phyloP scores from a whole-genome alignment of 2,113 vertebrate species.

The Gobio gobio region DNA sequence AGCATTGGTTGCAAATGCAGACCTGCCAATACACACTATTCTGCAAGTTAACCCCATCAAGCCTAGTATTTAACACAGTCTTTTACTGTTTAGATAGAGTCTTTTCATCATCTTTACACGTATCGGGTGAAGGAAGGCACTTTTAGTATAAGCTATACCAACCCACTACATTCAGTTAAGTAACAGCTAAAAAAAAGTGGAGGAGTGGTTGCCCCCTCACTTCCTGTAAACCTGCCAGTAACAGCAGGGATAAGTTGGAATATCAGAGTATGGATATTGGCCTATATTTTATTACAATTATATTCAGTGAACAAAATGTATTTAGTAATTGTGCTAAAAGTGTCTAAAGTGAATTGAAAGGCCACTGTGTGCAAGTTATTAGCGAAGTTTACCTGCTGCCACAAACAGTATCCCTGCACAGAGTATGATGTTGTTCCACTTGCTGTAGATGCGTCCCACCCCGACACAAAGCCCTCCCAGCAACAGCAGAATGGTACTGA shows the following conservation, averaged over 20 bases:
- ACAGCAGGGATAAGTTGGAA: neutral
- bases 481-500: conserved; percentile 90
- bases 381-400: conserved; percentile 85
- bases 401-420: conserved; percentile 97
- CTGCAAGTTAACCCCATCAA: neutral
- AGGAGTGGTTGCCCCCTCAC: conserved; percentile 2
- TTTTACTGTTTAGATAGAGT: neutral
- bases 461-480: conserved; percentile 92
- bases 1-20: neutral
- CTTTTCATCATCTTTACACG: neutral
- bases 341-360: neutral
- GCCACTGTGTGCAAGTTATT: neutral
- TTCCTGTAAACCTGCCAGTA: conserved; percentile 7
- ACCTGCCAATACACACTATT: neutral
- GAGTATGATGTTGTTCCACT: conserved; percentile 93
- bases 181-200: conserved; percentile 1
- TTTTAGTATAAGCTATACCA: neutral
- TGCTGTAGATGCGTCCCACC: conserved; percentile 89
- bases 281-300: neutral
- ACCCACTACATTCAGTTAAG: neutral
- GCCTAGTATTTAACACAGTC: neutral
- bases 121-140: neutral
- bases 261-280: neutral
- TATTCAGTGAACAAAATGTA: neutral
- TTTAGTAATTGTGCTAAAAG: neutral